Percentiles rank a stretch among this genome's conserved stretches.
Evolutionary conservation across 2,888 invertebrate species (phyloP).

Genomic region (Crematogaster levior): DNA sequence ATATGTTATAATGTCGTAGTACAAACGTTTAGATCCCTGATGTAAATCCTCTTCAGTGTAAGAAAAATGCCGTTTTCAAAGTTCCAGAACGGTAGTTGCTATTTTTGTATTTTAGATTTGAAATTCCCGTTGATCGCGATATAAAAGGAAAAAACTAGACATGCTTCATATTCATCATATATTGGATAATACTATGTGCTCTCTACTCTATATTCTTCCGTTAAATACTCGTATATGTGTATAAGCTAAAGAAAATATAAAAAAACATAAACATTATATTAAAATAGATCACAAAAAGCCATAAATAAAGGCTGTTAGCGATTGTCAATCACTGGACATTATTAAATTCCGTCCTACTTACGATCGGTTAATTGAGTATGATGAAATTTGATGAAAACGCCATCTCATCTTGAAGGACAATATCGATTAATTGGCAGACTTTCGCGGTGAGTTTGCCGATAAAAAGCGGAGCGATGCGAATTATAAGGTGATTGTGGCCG

Average conservation of each 20-base stretch:
- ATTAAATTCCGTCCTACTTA: slow-evolving; percentile 49
- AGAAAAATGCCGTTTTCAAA: too few relatives aligned
- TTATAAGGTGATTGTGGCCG: not conserved
- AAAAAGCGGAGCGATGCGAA: slow-evolving; percentile 43
- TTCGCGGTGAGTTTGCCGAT: slow-evolving; percentile 45
- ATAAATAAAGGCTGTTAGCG: slow-evolving; percentile 39
- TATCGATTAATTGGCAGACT: slow-evolving; percentile 46
- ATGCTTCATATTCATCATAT: not conserved
- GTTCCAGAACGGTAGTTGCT: too few relatives aligned
- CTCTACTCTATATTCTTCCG: not conserved
- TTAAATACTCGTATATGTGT: not conserved
- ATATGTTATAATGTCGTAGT: too few relatives aligned
- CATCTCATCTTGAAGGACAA: slow-evolving; percentile 42
- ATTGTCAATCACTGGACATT: slow-evolving; percentile 21
- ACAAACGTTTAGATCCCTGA: too few relatives aligned
- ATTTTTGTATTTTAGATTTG: too few relatives aligned
- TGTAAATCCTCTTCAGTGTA: too few relatives aligned
- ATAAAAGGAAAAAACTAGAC: not conserved
- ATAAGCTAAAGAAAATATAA: not conserved
- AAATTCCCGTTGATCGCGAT: not conserved
- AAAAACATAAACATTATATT: slow-evolving; percentile 17
- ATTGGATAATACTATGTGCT: not conserved
- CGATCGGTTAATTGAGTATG: slow-evolving; percentile 23
- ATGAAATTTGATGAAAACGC: slow-evolving; percentile 42
- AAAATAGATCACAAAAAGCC: slow-evolving; percentile 11